These are phyloP conservation scores for Plusia festucae DNA, from an alignment of 2,888 invertebrate genomes.

Conservation along the genomic window DNA sequence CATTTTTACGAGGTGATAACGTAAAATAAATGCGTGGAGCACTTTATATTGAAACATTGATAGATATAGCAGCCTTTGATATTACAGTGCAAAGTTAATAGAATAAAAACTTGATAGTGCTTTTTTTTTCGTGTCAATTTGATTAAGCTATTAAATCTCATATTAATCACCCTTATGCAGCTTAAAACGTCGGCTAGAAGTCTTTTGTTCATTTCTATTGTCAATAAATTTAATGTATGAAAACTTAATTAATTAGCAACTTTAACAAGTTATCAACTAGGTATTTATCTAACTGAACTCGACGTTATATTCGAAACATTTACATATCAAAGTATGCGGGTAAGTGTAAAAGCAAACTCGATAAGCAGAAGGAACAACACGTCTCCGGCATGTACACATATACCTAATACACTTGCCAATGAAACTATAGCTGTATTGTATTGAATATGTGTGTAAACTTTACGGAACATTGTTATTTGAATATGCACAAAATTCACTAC, in stretches of 20 bases:
- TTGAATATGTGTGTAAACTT: constrained; percentile 64
- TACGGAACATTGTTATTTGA: constrained; percentile 62
- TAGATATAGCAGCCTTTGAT: constrained; percentile 40
- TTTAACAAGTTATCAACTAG: constrained; percentile 47
- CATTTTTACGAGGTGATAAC: constrained; percentile 50
- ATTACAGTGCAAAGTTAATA: constrained; percentile 6
- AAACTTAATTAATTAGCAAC: constrained; percentile 42
- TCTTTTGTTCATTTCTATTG: constrained; percentile 49
- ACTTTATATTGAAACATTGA: constrained; percentile 30
- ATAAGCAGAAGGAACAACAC: constrained; percentile 58
- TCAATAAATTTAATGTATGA: constrained; percentile 42
- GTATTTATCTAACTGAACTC: constrained; percentile 41
- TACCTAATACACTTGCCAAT: constrained; percentile 60
- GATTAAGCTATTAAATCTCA: constrained; percentile 17
- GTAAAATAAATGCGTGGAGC: constrained; percentile 39
- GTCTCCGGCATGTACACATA: constrained; percentile 53
- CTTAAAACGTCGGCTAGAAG: constrained; percentile 20
- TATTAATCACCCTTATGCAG: constrained; percentile 20
- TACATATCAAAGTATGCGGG: constrained; percentile 45
- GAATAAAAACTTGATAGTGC: not conserved
- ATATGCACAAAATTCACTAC: constrained; percentile 72
- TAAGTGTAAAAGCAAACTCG: constrained; percentile 49
- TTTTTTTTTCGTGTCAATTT: not conserved
- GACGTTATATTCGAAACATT: constrained; percentile 53
- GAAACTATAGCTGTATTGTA: constrained; percentile 47